Conservation (phyloP, 2,888 invertebrate genomes). For the Diploptera punctata region DNA sequence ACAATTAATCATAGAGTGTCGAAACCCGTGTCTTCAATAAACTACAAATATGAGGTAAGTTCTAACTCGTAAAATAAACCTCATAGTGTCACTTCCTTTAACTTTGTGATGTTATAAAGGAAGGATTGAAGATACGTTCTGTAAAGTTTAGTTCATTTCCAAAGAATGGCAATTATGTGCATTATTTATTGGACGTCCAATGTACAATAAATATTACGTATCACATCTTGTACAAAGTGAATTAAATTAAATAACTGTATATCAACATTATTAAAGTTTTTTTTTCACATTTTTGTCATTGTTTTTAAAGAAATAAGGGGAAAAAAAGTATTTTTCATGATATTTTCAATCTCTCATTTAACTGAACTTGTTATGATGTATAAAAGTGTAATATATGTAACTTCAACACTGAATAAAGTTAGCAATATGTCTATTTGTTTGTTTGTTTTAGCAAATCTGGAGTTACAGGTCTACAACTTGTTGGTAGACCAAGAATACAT, state of each 20-base stretch:
- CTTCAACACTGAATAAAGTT: conserved; percentile 25
- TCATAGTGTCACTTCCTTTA: no score
- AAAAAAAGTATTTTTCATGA: conserved; percentile 19
- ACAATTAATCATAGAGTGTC: no score
- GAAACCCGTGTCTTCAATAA: no score
- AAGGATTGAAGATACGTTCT: no score
- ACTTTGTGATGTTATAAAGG: no score
- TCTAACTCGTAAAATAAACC: no score
- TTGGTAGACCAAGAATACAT: no score
- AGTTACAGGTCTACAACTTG: no score
- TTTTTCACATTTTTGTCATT: conserved; percentile 19
- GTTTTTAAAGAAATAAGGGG: conserved; percentile 8
- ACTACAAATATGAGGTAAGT: no score
- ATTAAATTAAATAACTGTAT: conserved; percentile 16
- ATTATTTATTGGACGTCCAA: conserved; percentile 1
- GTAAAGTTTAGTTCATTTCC: background rate
- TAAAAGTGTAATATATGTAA: conserved; percentile 24
- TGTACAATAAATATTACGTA: conserved; percentile 25
- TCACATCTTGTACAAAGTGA: conserved; percentile 25
- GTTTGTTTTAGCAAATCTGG: no score
- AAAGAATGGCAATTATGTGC: background rate
- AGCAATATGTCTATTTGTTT: conserved; percentile 33
- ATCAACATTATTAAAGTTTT: conserved; percentile 2
- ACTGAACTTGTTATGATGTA: conserved; percentile 29
- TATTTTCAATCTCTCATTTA: no score